phyloP scores from a whole-genome alignment of 1,140 invertebrate genomes.

The Listronotus bonariensis region DNA sequence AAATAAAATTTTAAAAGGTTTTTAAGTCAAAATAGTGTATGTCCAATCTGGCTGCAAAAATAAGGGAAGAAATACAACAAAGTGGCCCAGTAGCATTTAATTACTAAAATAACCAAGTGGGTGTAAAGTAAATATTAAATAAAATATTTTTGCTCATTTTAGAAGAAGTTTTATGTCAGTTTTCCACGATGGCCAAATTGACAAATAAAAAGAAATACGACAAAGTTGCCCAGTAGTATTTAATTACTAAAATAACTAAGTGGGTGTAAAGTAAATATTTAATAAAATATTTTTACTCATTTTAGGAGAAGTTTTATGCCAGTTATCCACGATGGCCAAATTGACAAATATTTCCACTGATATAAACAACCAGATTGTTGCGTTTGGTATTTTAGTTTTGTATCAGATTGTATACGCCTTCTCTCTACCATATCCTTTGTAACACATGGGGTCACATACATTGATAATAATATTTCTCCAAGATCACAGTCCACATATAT shows the following conservation, averaged over 20 bases:
- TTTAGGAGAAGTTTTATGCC: conserved; percentile 27
- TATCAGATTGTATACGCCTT: conserved; percentile 65
- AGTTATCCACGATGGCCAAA: neutral
- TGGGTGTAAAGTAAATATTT: no score
- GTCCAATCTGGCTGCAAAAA: no score
- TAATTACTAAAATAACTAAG: no score
- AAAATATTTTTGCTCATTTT: conserved; percentile 6
- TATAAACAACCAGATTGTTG: conserved; percentile 44
- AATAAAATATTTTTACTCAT: neutral
- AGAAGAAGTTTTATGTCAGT: conserved; percentile 21
- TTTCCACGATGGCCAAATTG: neutral
- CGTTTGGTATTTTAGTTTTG: conserved; percentile 61
- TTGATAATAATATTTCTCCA: conserved; percentile 62
- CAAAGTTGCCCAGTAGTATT: no score
- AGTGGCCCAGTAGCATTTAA: no score
- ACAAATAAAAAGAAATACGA: no score
- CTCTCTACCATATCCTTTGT: conserved; percentile 66
- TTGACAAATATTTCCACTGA: neutral
- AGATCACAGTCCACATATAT: conserved; percentile 30
- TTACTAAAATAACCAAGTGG: no score
- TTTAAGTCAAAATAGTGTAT: no score
- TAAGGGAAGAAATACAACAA: no score
- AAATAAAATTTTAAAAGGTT: no score
- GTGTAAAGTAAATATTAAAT: no score
- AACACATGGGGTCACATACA: conserved; percentile 68